These are phyloP conservation scores for Diploptera punctata DNA, from an alignment of 2,888 invertebrate species.

Conservation along the genomic window DNA sequence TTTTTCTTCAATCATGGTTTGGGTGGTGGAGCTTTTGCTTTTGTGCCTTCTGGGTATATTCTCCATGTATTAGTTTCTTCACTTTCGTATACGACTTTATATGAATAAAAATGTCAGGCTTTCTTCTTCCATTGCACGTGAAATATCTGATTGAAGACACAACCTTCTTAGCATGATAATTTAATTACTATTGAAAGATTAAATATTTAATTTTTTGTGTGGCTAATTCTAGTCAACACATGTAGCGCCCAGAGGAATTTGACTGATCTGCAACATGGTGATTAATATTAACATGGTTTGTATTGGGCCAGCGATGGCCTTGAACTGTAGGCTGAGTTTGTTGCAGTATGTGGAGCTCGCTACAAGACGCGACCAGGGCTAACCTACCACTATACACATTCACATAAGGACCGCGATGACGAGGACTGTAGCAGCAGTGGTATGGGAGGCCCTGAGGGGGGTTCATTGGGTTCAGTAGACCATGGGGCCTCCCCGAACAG, in stretches of 20 bases:
- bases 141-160: background rate
- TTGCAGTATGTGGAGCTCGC: conserved; percentile 91
- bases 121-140: conserved; percentile 12
- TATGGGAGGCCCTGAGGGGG: conserved; percentile 31
- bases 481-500: conserved; percentile 38
- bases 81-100: background rate
- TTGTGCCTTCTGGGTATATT: conserved; percentile 5
- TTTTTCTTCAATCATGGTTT: conserved; percentile 9
- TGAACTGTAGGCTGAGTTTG: conserved; percentile 47
- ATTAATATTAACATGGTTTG: too few relatives aligned
- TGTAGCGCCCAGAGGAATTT: too few relatives aligned
- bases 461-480: conserved; percentile 19
- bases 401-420: conserved; percentile 65
- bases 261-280: too few relatives aligned
- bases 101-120: background rate
- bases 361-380: conserved; percentile 97
- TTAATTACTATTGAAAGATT: background rate
- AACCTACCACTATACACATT: conserved; percentile 94
- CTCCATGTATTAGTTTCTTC: background rate
- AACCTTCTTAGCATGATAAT: conserved; percentile 5
- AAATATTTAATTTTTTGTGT: too few relatives aligned
- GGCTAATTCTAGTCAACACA: too few relatives aligned
- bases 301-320: conserved; percentile 23
- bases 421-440: conserved; percentile 45
- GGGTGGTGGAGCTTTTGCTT: conserved; percentile 14